Evolutionary conservation across 2,797 vertebrate genomes (phyloP), one percentile per base, ranked within the genome.

Genomic region (Chelon auratus): DNA sequence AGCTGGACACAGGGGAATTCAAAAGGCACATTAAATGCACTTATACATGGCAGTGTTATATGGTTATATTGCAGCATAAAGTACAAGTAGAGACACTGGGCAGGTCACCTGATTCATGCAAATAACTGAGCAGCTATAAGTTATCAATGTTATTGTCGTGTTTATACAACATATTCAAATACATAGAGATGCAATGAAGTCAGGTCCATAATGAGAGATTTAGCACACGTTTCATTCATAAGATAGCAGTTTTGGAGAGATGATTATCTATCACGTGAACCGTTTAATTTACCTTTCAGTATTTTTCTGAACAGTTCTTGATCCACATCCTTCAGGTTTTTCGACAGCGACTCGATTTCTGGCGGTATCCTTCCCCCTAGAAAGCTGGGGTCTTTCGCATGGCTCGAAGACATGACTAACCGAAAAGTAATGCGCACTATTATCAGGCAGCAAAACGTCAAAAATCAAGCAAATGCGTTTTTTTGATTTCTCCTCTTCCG

Each of bases 301-400:
- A 94, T 90, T 81, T 88, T 93, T 51, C 93, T 89, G 68, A 96
- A 95, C 13, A 89, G 39, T 52, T 97, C 95, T 72, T 94, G 95
- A 82, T 93, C 92, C 76, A 95, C 72, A 58, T 93, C 95, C 83
- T 95, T 95, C 10, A 96, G 39, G 10, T 86, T 92, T 70, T 88
- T 94, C 2, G 91, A 93, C 95, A 97, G 89, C 2, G 91, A 90
- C 72, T 96, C 95, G 48, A 97, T 91, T 75, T 96, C 95, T 12
- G 90, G 61, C 1, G 96, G 95, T 55, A 94, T 90, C 11, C 94
- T 91, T 20, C 92, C 86, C 18, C 94, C 95, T 20, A 92, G 18
- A 53, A 95, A 96, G 58, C 93, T 92, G 33, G 72, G 70, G 72
- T 91, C 75, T 75, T 77, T 78, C 45, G 55, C 37, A 2, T 85